phyloP scores from a whole-genome alignment of 2,113 vertebrate genomes.

The Oncorhynchus nerka region DNA sequence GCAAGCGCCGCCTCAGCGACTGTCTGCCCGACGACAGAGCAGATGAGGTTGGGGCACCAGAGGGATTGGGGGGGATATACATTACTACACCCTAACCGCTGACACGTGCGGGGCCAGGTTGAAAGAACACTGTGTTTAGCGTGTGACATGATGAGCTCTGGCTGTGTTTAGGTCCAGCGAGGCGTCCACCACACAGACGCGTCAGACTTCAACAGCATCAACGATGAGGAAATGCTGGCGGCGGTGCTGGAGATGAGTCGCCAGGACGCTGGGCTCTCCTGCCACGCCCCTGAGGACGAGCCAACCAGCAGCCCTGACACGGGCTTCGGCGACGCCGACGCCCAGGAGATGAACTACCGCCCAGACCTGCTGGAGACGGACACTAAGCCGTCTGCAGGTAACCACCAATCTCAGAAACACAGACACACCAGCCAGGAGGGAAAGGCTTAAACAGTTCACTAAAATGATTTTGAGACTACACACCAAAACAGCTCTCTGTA shows the following conservation, averaged over 20 bases:
- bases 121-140: too few species aligned
- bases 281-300: conserved; percentile 78
- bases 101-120: too few species aligned
- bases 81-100: too few species aligned
- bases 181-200: conserved; percentile 40
- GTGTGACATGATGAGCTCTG: too few species aligned
- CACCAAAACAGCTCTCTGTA: too few species aligned
- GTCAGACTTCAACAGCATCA: conserved; percentile 70
- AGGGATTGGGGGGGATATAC: too few species aligned
- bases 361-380: conserved; percentile 80
- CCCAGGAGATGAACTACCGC: conserved; percentile 84
- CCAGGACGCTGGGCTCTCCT: conserved; percentile 72
- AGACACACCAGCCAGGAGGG: too few species aligned
- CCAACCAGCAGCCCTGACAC: conserved; percentile 91
- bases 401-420: too few species aligned
- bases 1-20: conserved; percentile 79
- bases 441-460: too few species aligned
- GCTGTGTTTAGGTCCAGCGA: conserved; percentile 32
- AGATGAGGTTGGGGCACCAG: conserved; percentile 56
- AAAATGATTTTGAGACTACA: too few species aligned
- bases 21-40: conserved; percentile 61
- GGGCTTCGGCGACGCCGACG: conserved; percentile 89
- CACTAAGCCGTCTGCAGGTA: conserved; percentile 77
- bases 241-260: conserved; percentile 92
- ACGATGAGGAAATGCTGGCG: conserved; percentile 90